Percentiles rank a stretch among this genome's conserved stretches.
Conservation (phyloP, 2,113 vertebrate genomes). For the Blennius ocellaris region DNA sequence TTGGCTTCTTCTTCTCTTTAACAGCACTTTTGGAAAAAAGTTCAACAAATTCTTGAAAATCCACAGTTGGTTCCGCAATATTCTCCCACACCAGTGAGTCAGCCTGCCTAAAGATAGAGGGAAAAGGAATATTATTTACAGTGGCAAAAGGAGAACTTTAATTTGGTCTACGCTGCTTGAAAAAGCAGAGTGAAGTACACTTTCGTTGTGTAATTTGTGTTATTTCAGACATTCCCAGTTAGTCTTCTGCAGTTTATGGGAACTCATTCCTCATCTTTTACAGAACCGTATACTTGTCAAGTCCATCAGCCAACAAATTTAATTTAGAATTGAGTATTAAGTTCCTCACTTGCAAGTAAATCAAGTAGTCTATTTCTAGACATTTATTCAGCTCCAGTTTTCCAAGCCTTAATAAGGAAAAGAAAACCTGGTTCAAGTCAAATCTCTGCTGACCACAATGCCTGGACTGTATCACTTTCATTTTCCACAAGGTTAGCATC, state of each 20-base stretch:
- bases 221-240: conserved; percentile 12
- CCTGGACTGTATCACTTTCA: conserved; percentile 72
- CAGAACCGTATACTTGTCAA: conserved; percentile 16
- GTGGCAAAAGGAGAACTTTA: background rate
- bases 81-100: conserved; percentile 94
- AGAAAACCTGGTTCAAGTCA: conserved; percentile 63
- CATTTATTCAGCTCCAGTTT: conserved; percentile 43
- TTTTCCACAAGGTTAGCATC: conserved; percentile 77
- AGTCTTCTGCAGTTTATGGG: conserved; percentile 1
- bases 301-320: conserved; percentile 31
- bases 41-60: conserved; percentile 95
- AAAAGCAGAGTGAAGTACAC: conserved; percentile 6
- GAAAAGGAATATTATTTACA: conserved; percentile 28
- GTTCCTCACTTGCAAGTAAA: conserved; percentile 44
- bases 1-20: conserved; percentile 97
- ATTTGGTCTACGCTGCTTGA: conserved; percentile 9
- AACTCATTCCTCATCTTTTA: conserved; percentile 33
- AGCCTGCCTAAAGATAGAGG: conserved; percentile 82
- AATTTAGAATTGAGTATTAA: conserved; percentile 31
- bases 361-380: conserved; percentile 42
- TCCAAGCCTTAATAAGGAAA: conserved; percentile 63
- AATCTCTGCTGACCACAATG: conserved; percentile 58
- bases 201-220: conserved; percentile 11
- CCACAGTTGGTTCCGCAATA: conserved; percentile 92
- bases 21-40: conserved; percentile 95